Conservation (phyloP, 2,888 invertebrate genomes). For the Drosophila hamatofila region DNA sequence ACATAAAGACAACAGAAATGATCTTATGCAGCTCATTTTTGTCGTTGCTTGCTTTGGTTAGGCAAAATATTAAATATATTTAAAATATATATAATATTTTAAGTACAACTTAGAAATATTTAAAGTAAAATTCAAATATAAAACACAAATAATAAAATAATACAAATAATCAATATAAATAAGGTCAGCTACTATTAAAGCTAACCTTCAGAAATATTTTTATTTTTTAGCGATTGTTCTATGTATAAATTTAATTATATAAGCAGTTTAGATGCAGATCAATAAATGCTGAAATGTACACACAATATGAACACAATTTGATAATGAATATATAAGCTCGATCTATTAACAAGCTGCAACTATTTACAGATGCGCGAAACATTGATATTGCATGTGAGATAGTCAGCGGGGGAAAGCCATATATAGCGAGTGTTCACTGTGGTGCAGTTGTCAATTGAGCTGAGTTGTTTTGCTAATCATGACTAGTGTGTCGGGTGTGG, state of each 20-base stretch:
- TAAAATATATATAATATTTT: too few relatives aligned
- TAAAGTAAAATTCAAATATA: too few relatives aligned
- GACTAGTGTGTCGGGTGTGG: constrained; percentile 24
- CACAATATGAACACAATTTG: constrained; percentile 24
- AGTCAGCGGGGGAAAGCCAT: not conserved
- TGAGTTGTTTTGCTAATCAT: constrained; percentile 25
- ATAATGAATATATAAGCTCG: not conserved
- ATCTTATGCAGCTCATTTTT: too few relatives aligned
- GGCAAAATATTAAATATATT: too few relatives aligned
- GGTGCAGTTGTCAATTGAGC: constrained; percentile 13
- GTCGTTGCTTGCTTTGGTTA: too few relatives aligned
- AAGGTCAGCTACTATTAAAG: not conserved
- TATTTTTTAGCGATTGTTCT: not conserved
- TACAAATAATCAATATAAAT: not conserved
- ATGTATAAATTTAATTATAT: not conserved
- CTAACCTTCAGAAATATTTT: not conserved
- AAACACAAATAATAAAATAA: not conserved
- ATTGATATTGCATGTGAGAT: constrained; percentile 56
- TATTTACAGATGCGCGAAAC: constrained; percentile 20
- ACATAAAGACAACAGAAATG: too few relatives aligned
- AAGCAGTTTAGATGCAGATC: not conserved
- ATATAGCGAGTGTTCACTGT: constrained; percentile 18
- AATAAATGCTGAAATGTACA: constrained; percentile 6
- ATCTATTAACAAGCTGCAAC: constrained; percentile 10
- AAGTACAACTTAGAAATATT: too few relatives aligned